Percentiles rank a stretch among this genome's conserved stretches.
These are phyloP conservation scores for Drosophila prolongata DNA, from an alignment of 2,888 invertebrate genomes.

Conservation along the genomic window DNA sequence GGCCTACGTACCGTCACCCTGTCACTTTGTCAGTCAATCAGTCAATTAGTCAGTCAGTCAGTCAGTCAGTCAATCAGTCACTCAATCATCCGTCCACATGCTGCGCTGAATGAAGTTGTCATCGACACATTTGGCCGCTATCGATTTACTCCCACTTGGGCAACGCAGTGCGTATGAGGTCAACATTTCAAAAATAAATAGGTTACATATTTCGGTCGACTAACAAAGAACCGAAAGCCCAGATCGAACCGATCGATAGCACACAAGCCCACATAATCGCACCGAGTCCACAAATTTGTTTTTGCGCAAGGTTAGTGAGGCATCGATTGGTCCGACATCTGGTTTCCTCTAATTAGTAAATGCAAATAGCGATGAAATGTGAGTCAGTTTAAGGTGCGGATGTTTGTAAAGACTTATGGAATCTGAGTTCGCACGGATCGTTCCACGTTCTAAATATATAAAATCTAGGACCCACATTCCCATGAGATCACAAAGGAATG, in stretches of 20 bases:
- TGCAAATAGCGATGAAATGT: conserved; percentile 53
- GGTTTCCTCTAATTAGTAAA: conserved; percentile 31
- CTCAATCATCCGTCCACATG: conserved; percentile 50
- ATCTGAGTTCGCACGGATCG: conserved; percentile 18
- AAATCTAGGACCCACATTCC: not conserved
- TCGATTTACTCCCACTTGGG: conserved; percentile 51
- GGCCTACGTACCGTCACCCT: conserved; percentile 24
- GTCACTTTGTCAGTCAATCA: conserved; percentile 15
- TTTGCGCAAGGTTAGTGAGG: conserved; percentile 60
- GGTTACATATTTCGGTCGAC: conserved; percentile 60
- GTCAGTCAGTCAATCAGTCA: conserved; percentile 29
- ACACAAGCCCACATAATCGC: conserved; percentile 11
- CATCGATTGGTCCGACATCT: conserved; percentile 25
- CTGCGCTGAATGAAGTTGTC: conserved; percentile 71
- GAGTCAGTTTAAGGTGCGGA: conserved; percentile 42
- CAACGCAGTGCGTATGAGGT: conserved; percentile 64
- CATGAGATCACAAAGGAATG: too few relatives aligned
- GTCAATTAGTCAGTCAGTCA: conserved; percentile 1
- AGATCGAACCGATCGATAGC: conserved; percentile 30
- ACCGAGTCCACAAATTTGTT: conserved; percentile 10
- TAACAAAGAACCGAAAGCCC: conserved; percentile 40
- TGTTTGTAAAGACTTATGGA: conserved; percentile 2
- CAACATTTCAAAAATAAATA: conserved; percentile 77
- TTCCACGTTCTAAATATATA: not conserved
- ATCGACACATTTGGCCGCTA: conserved; percentile 72